Conservation (phyloP, 2,888 invertebrate species). For the Poecilus cupreus region DNA sequence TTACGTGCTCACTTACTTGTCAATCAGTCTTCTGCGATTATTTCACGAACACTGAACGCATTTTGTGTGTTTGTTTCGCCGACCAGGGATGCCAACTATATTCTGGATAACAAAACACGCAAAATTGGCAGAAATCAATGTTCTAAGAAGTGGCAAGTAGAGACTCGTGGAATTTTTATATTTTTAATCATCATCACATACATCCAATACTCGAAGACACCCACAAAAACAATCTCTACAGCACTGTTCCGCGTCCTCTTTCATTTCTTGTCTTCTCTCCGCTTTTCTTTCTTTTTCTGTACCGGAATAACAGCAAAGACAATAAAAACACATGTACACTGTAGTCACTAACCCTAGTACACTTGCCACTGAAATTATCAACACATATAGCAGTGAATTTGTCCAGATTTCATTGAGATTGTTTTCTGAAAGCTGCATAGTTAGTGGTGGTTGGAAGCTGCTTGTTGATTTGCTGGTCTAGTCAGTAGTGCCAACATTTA, state of each 20-base stretch:
- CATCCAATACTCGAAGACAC: neutral
- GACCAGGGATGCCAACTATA: too few relatives aligned
- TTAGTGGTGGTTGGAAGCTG: neutral
- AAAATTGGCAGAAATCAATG: too few relatives aligned
- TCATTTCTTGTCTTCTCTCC: neutral
- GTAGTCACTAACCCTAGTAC: neutral
- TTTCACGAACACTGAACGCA: too few relatives aligned
- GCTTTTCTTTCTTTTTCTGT: constrained; percentile 8
- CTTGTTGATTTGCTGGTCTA: too few relatives aligned
- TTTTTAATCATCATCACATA: neutral
- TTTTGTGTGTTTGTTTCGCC: too few relatives aligned
- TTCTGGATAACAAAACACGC: too few relatives aligned
- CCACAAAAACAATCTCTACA: neutral
- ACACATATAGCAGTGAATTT: neutral
- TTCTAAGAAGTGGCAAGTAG: too few relatives aligned
- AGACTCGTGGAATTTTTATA: too few relatives aligned
- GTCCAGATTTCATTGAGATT: neutral
- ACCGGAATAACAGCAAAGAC: neutral
- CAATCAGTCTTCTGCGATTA: too few relatives aligned
- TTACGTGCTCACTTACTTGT: too few relatives aligned
- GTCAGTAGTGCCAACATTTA: too few relatives aligned
- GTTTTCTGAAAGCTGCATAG: neutral
- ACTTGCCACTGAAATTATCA: neutral
- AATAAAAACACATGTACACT: neutral
- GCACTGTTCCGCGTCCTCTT: neutral